phyloP scores from a whole-genome alignment of 2,113 vertebrate species.

The Terrapene triunguis region DNA sequence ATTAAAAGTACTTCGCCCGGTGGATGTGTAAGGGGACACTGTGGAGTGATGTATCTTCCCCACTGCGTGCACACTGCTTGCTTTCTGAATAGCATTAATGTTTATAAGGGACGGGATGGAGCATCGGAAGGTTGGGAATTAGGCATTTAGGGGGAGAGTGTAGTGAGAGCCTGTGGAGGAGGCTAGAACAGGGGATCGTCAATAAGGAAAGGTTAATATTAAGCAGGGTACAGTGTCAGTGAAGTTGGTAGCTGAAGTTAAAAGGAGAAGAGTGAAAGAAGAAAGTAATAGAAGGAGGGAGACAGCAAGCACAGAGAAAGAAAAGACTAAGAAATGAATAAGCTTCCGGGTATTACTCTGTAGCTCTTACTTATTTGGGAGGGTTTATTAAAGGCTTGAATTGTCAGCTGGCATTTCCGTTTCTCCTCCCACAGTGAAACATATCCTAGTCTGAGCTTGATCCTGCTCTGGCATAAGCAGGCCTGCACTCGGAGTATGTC shows the following conservation, averaged over 20 bases:
- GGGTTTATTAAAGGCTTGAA: not conserved
- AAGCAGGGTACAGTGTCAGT: not conserved
- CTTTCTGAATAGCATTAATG: not conserved
- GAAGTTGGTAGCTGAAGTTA: not conserved
- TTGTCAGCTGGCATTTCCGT: not conserved
- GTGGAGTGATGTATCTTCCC: too few relatives aligned
- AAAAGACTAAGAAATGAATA: not conserved
- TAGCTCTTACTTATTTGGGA: not conserved
- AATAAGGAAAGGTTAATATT: not conserved
- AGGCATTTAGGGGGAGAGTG: not conserved
- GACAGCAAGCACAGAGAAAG: not conserved
- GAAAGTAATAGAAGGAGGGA: not conserved
- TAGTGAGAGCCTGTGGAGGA: not conserved
- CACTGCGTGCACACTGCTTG: too few relatives aligned
- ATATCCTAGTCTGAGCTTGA: not conserved
- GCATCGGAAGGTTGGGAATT: not conserved
- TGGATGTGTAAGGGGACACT: too few relatives aligned
- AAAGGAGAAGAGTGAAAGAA: not conserved
- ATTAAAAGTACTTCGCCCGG: not conserved
- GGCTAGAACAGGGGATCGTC: not conserved
- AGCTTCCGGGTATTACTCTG: not conserved
- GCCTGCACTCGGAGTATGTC: not conserved
- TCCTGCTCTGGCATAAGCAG: not conserved
- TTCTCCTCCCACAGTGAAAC: not conserved
- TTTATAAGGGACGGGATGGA: not conserved